Percentiles rank a stretch among this genome's conserved stretches.
Evolutionary conservation across 2,888 invertebrate genomes (phyloP).

Genomic region (Proisotoma minuta): DNA sequence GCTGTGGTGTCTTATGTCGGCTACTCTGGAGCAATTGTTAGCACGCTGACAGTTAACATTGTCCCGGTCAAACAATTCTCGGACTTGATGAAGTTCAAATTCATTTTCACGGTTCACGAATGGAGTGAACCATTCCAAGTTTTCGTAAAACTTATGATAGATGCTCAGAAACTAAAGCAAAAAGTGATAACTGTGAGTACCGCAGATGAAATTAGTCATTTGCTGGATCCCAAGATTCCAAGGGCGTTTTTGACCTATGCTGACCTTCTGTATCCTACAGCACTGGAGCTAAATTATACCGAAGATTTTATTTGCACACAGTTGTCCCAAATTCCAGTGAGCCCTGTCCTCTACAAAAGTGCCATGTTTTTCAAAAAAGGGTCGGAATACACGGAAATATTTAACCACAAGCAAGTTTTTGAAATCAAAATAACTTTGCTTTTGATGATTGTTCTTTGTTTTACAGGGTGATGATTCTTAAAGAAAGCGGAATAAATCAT

Average conservation of each 20-base stretch:
- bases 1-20: constrained; percentile 24
- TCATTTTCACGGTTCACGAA: constrained; percentile 28
- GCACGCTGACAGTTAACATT: constrained; percentile 23
- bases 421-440: not conserved
- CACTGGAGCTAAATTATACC: constrained; percentile 20
- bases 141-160: constrained; percentile 24
- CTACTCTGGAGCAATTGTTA: constrained; percentile 33
- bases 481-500: constrained; percentile 30
- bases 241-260: constrained; percentile 28
- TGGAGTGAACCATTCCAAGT: constrained; percentile 16
- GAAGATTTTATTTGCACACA: constrained; percentile 24
- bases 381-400: constrained; percentile 26
- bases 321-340: constrained; percentile 15
- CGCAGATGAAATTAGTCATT: constrained; percentile 28
- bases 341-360: constrained; percentile 24
- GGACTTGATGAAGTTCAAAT: constrained; percentile 25
- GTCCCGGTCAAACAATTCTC: constrained; percentile 16
- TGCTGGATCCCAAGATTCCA: constrained; percentile 1
- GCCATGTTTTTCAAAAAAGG: constrained; percentile 34
- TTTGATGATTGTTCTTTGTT: not conserved
- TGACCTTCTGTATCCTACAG: constrained; percentile 32
- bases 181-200: constrained; percentile 14
- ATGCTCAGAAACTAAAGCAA: constrained; percentile 10
- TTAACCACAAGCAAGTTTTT: constrained; percentile 30
- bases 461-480: constrained; percentile 20